Evolutionary conservation across 2,888 invertebrate species (phyloP).

Genomic region (Ectropis crepuscularia): DNA sequence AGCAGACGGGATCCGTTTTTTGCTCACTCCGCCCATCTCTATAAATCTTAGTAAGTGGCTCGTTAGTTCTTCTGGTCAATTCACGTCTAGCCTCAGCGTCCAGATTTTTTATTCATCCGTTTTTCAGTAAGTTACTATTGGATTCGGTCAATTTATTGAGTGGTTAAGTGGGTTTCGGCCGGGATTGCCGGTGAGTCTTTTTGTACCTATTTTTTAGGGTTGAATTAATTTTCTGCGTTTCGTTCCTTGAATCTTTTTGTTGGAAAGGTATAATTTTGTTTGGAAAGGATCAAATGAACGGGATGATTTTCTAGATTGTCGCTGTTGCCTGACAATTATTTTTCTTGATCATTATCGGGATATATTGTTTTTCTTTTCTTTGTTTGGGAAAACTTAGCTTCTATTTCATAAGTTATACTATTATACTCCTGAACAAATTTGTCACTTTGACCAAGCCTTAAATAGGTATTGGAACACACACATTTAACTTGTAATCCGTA

Average conservation of each 20-base stretch:
- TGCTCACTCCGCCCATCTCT: conserved; percentile 64
- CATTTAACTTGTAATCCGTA: no score
- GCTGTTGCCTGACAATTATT: neutral
- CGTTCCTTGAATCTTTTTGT: conserved; percentile 7
- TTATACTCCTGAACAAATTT: no score
- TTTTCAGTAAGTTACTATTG: conserved; percentile 52
- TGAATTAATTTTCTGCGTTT: conserved; percentile 19
- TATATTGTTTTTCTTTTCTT: no score
- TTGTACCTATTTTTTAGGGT: conserved; percentile 16
- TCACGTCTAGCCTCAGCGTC: conserved; percentile 59
- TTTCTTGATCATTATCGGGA: no score
- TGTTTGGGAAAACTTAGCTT: no score
- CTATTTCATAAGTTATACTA: no score
- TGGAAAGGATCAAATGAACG: neutral
- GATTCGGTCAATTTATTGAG: conserved; percentile 44
- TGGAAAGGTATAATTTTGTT: neutral
- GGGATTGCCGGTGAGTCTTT: conserved; percentile 24
- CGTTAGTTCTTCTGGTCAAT: conserved; percentile 74
- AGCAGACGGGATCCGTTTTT: conserved; percentile 66
- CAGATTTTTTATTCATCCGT: conserved; percentile 65
- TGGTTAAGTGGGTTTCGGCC: conserved; percentile 30
- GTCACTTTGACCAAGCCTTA: no score
- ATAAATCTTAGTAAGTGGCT: conserved; percentile 76
- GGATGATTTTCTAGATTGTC: neutral
- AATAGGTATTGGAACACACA: no score